Evolutionary conservation across 2,797 vertebrate genomes (phyloP).

Genomic region (Hippopotamyrus pictus): DNA sequence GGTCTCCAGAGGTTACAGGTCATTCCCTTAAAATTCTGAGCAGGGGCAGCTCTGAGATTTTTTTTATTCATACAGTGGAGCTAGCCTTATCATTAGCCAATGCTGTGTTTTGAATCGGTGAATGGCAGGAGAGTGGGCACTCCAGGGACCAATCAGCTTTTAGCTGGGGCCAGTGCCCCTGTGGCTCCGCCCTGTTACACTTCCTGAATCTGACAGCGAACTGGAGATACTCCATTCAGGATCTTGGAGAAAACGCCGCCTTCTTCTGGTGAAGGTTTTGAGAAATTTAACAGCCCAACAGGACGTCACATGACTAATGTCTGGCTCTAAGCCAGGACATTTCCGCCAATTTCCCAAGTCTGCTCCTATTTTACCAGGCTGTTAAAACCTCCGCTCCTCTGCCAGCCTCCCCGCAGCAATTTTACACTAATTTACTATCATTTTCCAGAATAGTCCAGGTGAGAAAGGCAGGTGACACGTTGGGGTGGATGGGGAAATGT

Average conservation of each 20-base stretch:
- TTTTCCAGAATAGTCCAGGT: background rate
- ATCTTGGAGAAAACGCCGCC: background rate
- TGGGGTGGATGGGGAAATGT: background rate
- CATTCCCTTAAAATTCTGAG: background rate
- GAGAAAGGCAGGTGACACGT: background rate
- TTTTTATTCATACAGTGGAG: background rate
- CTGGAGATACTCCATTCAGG: background rate
- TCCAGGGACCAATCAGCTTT: background rate
- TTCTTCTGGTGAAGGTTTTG: background rate
- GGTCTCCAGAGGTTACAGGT: background rate
- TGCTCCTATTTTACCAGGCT: background rate
- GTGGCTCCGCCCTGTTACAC: background rate
- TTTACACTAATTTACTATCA: background rate
- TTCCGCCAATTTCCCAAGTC: background rate
- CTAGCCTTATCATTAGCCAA: background rate
- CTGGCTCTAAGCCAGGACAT: background rate
- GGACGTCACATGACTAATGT: background rate
- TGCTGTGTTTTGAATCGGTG: background rate
- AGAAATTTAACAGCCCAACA: background rate
- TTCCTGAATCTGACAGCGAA: background rate
- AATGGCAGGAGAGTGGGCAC: background rate
- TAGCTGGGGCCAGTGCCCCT: background rate
- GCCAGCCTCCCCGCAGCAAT: background rate
- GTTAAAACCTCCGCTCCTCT: background rate
- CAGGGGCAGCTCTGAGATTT: background rate